Evolutionary conservation across 2,113 vertebrate species (phyloP).

Genomic region (Zeus faber): DNA sequence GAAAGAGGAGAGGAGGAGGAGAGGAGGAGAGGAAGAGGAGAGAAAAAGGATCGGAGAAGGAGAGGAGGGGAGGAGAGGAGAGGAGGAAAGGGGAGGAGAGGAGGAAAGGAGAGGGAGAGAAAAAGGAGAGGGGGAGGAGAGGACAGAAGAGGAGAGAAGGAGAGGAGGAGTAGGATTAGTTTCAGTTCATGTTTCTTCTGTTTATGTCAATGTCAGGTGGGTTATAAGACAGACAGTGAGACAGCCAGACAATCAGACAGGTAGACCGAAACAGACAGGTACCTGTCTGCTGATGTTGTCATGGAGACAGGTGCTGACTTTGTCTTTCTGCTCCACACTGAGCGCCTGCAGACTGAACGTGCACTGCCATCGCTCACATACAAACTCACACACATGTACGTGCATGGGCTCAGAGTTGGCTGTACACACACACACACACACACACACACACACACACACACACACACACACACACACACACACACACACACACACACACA

Average conservation of each 20-base stretch:
- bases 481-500: neutral
- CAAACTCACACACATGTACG: constrained; percentile 82
- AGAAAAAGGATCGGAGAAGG: neutral
- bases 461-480: neutral
- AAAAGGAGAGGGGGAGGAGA: too few species aligned
- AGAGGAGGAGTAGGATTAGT: too few species aligned
- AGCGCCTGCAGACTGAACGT: constrained; percentile 88
- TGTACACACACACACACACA: constrained; percentile 27
- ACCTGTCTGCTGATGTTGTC: constrained; percentile 86
- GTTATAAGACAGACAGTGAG: too few species aligned
- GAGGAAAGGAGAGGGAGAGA: too few species aligned
- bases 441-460: constrained; percentile 10
- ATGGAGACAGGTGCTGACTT: constrained; percentile 86
- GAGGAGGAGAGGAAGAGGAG: neutral
- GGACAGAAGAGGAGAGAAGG: too few species aligned
- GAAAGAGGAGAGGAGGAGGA: constrained; percentile 14
- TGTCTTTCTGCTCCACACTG: constrained; percentile 88
- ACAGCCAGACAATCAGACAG: neutral
- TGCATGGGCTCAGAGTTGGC: constrained; percentile 80
- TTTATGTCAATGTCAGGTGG: too few species aligned
- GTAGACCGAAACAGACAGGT: neutral
- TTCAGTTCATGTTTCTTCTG: too few species aligned
- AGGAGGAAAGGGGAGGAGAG: neutral
- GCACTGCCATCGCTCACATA: constrained; percentile 73
- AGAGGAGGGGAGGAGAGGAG: neutral